Evolutionary conservation across 2,113 vertebrate genomes (phyloP).

Genomic region (Melanerpes formicivorus): DNA sequence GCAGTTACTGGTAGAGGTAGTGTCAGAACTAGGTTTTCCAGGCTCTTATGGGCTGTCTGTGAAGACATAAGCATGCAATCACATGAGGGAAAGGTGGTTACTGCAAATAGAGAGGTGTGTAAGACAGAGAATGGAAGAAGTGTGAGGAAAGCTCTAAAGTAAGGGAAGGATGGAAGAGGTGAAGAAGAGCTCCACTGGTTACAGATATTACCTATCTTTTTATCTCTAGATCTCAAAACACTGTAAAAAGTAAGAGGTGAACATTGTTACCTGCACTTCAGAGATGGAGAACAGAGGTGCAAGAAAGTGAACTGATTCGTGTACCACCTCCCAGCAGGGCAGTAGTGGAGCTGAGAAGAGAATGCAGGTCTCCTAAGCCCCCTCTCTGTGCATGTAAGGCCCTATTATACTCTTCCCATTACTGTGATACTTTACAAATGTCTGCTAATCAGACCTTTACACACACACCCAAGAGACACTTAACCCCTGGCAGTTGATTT

Average conservation of each 20-base stretch:
- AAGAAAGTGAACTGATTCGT: background rate
- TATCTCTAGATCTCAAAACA: conserved; percentile 20
- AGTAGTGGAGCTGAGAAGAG: conserved; percentile 13
- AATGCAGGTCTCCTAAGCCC: background rate
- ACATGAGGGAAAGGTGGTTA: background rate
- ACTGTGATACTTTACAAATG: background rate
- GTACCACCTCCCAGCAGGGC: conserved; percentile 18
- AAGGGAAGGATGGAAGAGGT: background rate
- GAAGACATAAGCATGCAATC: background rate
- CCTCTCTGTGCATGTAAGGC: conserved; percentile 9
- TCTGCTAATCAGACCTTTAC: conserved; percentile 40
- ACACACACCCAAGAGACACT: background rate
- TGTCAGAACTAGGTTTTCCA: background rate
- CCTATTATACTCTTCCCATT: background rate
- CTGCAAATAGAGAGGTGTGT: background rate
- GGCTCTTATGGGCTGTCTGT: background rate
- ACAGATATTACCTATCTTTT: background rate
- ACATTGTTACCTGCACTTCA: conserved; percentile 32
- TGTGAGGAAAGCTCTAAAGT: background rate
- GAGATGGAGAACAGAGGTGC: conserved; percentile 25
- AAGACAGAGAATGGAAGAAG: background rate
- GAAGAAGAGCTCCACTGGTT: background rate
- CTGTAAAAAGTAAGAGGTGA: conserved; percentile 22
- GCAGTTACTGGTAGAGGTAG: background rate
- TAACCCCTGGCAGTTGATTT: conserved; percentile 11